Percentiles rank a stretch among this genome's conserved stretches.
Evolutionary conservation across 2,113 vertebrate species (phyloP).

Genomic region (Corythaeola cristata): DNA sequence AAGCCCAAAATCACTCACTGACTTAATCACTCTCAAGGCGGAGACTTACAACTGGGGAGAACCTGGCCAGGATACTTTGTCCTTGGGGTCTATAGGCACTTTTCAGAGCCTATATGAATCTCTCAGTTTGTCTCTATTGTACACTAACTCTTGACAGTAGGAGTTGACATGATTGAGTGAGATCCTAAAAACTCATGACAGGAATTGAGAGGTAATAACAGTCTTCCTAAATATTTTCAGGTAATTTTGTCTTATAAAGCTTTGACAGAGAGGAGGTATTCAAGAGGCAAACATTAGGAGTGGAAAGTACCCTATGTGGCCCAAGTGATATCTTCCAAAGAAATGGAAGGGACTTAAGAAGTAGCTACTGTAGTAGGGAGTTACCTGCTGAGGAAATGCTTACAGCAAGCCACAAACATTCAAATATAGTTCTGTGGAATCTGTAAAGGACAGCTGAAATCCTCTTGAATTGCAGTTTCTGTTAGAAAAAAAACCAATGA

Average conservation of each 20-base stretch:
- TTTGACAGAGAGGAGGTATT: background rate
- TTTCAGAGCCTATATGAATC: background rate
- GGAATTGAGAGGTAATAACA: background rate
- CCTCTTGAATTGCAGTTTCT: background rate
- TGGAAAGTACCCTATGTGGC: background rate
- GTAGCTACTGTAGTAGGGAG: background rate
- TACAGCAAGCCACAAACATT: background rate
- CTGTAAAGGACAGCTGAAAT: background rate
- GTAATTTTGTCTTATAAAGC: background rate
- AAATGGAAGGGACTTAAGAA: background rate
- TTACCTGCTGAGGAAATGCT: background rate
- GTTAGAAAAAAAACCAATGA: background rate
- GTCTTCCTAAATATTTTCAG: background rate
- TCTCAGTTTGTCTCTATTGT: background rate
- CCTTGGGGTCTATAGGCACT: background rate
- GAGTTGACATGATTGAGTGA: background rate
- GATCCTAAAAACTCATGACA: background rate
- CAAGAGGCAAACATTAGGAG: background rate
- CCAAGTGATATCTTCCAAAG: background rate
- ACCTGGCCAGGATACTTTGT: background rate
- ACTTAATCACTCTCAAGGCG: background rate
- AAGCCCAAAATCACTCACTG: background rate
- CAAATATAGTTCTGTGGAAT: background rate
- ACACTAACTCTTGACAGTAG: background rate
- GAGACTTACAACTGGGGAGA: background rate